Conservation (phyloP, 2,797 vertebrate genomes). For the Pseudocheirus occidentalis region DNA sequence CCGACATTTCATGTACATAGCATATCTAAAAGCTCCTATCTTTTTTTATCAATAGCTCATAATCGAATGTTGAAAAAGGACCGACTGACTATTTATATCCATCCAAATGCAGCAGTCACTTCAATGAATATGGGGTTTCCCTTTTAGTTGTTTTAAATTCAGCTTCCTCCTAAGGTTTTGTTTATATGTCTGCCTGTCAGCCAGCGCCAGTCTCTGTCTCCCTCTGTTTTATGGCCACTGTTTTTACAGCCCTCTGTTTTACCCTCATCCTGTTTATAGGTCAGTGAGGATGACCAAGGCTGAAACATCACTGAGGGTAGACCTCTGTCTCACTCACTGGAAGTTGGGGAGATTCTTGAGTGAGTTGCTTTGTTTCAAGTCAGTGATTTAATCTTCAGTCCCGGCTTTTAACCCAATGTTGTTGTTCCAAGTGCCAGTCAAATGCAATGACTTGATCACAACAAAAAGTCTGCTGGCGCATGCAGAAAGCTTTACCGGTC, state of each 20-base stretch:
- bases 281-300: constrained; percentile 52
- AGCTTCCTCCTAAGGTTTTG: constrained; percentile 82
- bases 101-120: constrained; percentile 57
- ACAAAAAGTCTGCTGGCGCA: neutral
- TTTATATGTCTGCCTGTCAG: constrained; percentile 82
- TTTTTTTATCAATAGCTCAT: constrained; percentile 40
- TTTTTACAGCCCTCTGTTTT: constrained; percentile 32
- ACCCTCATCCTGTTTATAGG: constrained; percentile 86
- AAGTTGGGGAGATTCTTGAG: constrained; percentile 75
- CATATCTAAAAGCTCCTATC: neutral
- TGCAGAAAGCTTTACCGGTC: constrained; percentile 30
- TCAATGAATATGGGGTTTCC: constrained; percentile 78
- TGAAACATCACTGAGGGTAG: constrained; percentile 27
- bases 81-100: constrained; percentile 80
- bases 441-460: neutral
- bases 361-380: constrained; percentile 73
- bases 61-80: constrained; percentile 65
- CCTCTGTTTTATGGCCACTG: constrained; percentile 74
- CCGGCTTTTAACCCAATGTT: constrained; percentile 1
- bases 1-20: constrained; percentile 34
- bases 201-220: constrained; percentile 77
- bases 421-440: constrained; percentile 39
- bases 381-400: neutral
- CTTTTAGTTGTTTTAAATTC: constrained; percentile 79
- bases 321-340: constrained; percentile 71